phyloP scores from a whole-genome alignment of 2,113 vertebrate species.

The Pterocles burchelli region DNA sequence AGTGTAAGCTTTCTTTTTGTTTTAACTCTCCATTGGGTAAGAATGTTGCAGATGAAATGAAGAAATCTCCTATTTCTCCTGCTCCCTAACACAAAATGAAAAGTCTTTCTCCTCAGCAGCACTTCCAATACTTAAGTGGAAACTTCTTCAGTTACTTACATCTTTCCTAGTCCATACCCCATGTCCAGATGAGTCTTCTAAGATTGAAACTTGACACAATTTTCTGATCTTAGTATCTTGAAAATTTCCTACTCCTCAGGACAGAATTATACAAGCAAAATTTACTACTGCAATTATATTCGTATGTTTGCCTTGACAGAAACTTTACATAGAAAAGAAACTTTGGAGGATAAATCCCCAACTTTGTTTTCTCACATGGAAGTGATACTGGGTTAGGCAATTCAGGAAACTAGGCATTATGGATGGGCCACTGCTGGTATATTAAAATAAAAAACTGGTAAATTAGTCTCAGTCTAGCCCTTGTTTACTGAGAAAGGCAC shows the following conservation, averaged over 20 bases:
- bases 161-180: neutral
- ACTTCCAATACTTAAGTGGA: neutral
- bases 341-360: neutral
- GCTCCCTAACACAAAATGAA: neutral
- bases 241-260: neutral
- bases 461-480: neutral
- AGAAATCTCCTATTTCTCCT: neutral
- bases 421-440: neutral
- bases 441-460: neutral
- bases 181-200: neutral
- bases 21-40: neutral
- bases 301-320: neutral
- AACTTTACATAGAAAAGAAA: neutral
- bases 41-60: neutral
- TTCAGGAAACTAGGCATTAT: neutral
- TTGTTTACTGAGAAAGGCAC: neutral
- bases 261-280: neutral
- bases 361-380: neutral
- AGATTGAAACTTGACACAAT: neutral
- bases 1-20: neutral
- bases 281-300: neutral
- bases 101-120: neutral
- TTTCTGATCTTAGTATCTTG: neutral
- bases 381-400: neutral
- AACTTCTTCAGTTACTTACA: neutral